Percentiles rank a stretch among this genome's conserved stretches.
phyloP scores from a whole-genome alignment of 2,888 invertebrate genomes.

The Lysandra coridon region DNA sequence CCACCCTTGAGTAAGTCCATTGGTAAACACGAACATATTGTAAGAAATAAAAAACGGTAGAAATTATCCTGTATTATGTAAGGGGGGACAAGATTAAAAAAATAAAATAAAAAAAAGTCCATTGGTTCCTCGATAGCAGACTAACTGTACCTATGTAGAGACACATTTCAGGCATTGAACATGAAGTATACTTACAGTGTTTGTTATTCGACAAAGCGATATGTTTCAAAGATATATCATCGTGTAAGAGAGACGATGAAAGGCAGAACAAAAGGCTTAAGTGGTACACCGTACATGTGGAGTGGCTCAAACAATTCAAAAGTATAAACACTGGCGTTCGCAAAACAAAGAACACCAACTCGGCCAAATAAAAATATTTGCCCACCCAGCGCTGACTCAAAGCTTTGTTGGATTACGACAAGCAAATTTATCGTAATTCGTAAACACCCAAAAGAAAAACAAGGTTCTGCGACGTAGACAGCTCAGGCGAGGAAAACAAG shows the following conservation, averaged over 20 bases:
- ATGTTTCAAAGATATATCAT: not conserved
- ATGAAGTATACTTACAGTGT: not conserved
- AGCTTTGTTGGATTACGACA: slow-evolving; percentile 70
- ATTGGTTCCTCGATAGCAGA: too few relatives aligned
- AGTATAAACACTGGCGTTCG: slow-evolving; percentile 69
- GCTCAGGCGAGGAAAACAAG: not conserved
- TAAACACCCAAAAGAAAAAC: slow-evolving; percentile 24
- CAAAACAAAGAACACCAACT: slow-evolving; percentile 72
- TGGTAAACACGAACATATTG: too few relatives aligned
- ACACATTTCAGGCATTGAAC: not conserved
- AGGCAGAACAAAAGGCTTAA: slow-evolving; percentile 19
- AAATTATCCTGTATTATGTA: too few relatives aligned
- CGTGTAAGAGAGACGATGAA: slow-evolving; percentile 9
- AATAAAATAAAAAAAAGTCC: too few relatives aligned
- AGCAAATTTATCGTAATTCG: slow-evolving; percentile 60
- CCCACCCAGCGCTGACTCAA: slow-evolving; percentile 69
- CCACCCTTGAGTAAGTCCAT: too few relatives aligned
- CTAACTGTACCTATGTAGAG: not conserved
- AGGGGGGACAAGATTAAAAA: too few relatives aligned
- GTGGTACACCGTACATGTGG: slow-evolving; percentile 52
- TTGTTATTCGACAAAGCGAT: not conserved
- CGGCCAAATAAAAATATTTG: slow-evolving; percentile 76
- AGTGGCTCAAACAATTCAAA: slow-evolving; percentile 60
- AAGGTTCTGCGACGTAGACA: slow-evolving; percentile 19
- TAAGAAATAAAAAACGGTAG: too few relatives aligned